A percentile compares a stretch with the other conserved stretches of the same genome.
Conservation (phyloP, 2,113 vertebrate genomes). For the Holacanthus passer region DNA sequence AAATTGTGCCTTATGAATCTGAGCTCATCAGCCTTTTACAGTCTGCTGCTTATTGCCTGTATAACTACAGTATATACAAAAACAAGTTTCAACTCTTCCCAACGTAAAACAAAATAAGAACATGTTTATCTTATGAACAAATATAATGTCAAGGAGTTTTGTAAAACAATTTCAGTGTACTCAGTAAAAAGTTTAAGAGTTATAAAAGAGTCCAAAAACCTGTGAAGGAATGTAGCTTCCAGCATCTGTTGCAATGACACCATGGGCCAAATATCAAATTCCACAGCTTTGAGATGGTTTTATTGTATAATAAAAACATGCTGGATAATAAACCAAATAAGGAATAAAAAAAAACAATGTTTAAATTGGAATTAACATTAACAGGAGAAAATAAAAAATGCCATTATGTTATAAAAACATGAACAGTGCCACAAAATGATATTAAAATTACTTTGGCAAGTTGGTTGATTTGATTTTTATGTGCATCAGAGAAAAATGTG, state of each 20-base stretch:
- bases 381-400: conserved; percentile 18
- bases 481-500: conserved; percentile 82
- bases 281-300: conserved; percentile 66
- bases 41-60: conserved; percentile 68
- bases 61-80: conserved; percentile 78
- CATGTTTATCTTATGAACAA: conserved; percentile 46
- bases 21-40: conserved; percentile 61
- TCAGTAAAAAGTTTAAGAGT: conserved; percentile 71
- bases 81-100: conserved; percentile 35
- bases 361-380: conserved; percentile 19
- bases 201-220: conserved; percentile 76
- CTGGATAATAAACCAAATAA: not conserved
- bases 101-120: conserved; percentile 47
- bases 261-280: conserved; percentile 50
- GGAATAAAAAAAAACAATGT: conserved; percentile 31
- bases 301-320: conserved; percentile 33
- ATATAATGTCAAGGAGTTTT: conserved; percentile 53
- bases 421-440: conserved; percentile 60
- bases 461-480: conserved; percentile 70
- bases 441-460: conserved; percentile 83
- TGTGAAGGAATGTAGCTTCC: conserved; percentile 61
- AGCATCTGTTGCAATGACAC: conserved; percentile 55
- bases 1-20: conserved; percentile 76
- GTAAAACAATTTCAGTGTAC: conserved; percentile 64
- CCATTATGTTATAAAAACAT: conserved; percentile 52